Conservation (phyloP, 1,140 invertebrate genomes). For the Bicyclus anynana region DNA sequence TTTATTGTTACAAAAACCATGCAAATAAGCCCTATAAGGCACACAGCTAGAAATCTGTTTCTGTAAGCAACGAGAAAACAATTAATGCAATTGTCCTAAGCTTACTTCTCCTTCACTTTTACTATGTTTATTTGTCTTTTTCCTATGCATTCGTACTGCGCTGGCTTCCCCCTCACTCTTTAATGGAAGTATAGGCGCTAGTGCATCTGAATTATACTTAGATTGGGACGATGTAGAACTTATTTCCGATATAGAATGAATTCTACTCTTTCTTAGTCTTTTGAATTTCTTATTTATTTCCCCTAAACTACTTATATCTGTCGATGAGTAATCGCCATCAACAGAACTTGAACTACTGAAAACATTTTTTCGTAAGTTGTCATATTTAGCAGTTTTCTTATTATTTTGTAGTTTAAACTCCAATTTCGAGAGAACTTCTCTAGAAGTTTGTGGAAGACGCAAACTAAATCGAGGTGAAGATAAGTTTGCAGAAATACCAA, state of each 20-base stretch:
- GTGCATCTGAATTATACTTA: conserved; percentile 39
- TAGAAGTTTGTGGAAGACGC: conserved; percentile 51
- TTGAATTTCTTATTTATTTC: conserved; percentile 52
- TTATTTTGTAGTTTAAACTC: conserved; percentile 25
- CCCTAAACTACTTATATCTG: conserved; percentile 67
- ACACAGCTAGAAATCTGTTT: not conserved
- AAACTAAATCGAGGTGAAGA: conserved; percentile 70
- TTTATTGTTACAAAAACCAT: not conserved
- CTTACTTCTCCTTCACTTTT: conserved; percentile 70
- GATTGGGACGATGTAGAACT: conserved; percentile 43
- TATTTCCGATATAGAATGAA: conserved; percentile 48
- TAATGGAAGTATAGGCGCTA: conserved; percentile 41
- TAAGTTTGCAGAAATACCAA: conserved; percentile 61
- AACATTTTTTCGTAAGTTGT: conserved; percentile 23
- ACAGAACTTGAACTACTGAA: conserved; percentile 49
- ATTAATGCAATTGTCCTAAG: conserved; percentile 30
- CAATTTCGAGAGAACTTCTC: conserved; percentile 48
- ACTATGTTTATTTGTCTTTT: conserved; percentile 34
- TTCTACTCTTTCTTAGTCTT: conserved; percentile 31
- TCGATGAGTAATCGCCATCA: conserved; percentile 55
- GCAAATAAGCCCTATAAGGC: not conserved
- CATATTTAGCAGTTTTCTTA: conserved; percentile 13
- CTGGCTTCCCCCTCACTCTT: conserved; percentile 65
- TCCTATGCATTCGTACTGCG: conserved; percentile 36
- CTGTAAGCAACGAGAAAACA: not conserved